A percentile compares a stretch with the other conserved stretches of the same genome.
Conservation (phyloP, 2,888 invertebrate genomes). For the Apocheima hispidaria region DNA sequence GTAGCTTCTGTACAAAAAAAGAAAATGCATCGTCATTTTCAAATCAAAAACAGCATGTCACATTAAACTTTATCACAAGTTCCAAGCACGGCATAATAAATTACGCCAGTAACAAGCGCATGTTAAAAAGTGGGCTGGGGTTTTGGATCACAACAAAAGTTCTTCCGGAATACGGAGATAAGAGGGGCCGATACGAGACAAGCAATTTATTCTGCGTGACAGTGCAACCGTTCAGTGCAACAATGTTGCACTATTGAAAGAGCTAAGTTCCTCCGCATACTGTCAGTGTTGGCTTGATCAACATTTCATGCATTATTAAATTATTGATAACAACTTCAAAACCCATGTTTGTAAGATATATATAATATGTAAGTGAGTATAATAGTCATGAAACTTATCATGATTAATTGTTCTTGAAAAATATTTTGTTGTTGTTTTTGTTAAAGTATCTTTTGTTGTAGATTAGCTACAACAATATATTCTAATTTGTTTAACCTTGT, state of each 20-base stretch:
- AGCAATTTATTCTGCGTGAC: conserved; percentile 33
- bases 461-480: too few species aligned
- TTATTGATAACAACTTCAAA: too few species aligned
- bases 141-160: conserved; percentile 24
- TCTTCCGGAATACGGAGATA: conserved; percentile 26
- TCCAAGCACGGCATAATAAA: background rate
- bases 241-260: conserved; percentile 27
- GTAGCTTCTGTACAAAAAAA: too few species aligned
- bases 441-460: too few species aligned
- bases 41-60: background rate
- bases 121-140: conserved; percentile 11
- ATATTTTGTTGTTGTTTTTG: too few species aligned
- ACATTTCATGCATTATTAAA: background rate
- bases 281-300: conserved; percentile 2
- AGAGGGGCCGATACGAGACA: conserved; percentile 18
- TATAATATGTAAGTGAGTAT: too few species aligned
- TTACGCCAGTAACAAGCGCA: background rate
- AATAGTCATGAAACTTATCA: too few species aligned
- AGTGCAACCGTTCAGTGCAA: conserved; percentile 29
- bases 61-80: background rate
- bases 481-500: too few species aligned
- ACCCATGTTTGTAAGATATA: too few species aligned
- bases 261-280: conserved; percentile 20
- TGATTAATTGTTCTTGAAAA: too few species aligned
- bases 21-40: background rate